These are phyloP conservation scores for Acrossocheilus wenchowensis DNA, from an alignment of 2,797 vertebrate species.

Conservation along the genomic window DNA sequence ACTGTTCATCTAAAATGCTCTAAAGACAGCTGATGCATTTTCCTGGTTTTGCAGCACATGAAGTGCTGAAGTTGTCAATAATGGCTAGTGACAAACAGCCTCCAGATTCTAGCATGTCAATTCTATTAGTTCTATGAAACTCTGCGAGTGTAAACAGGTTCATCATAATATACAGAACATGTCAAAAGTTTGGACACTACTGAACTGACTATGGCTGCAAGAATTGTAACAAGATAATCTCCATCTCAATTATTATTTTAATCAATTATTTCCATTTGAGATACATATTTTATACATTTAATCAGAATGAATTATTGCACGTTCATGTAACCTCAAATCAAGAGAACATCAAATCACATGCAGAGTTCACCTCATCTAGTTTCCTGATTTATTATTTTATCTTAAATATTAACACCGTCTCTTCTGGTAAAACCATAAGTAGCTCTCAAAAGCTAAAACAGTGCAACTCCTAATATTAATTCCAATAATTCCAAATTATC, in stretches of 20 bases:
- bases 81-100: slow-evolving; percentile 1
- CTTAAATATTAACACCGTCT: background rate
- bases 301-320: background rate
- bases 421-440: no score
- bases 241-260: no score
- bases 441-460: no score
- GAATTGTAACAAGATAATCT: background rate
- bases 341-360: background rate
- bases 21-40: slow-evolving; percentile 3
- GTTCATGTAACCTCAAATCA: background rate
- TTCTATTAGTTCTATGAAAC: background rate
- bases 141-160: background rate
- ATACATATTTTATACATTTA: background rate
- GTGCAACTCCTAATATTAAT: no score
- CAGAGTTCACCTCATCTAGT: background rate
- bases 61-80: slow-evolving; percentile 27
- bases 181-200: background rate
- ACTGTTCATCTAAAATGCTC: slow-evolving; percentile 23
- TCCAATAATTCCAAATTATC: no score
- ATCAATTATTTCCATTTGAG: background rate
- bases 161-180: background rate
- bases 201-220: background rate
- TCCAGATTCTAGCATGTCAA: background rate
- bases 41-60: background rate
- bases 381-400: background rate